A percentile compares a stretch with the other conserved stretches of the same genome.
These are phyloP conservation scores for Portunus trituberculatus DNA, from an alignment of 1,140 invertebrate genomes.

Conservation along the genomic window DNA sequence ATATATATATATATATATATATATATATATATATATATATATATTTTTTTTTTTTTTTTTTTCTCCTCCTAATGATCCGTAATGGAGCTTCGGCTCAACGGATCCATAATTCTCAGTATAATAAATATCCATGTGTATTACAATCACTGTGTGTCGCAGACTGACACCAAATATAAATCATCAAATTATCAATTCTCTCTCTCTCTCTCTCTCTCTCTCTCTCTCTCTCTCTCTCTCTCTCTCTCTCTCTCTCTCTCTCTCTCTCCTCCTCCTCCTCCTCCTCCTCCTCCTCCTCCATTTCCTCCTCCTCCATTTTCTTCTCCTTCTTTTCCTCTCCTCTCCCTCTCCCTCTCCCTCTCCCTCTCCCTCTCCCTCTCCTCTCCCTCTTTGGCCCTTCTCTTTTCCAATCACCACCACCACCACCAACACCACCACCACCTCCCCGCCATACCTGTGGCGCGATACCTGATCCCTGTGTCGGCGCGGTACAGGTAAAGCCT, in stretches of 20 bases:
- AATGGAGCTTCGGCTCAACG: no score
- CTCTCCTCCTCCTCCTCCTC: not conserved
- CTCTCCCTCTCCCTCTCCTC: not conserved
- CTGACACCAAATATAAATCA: not conserved
- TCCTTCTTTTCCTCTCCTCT: not conserved
- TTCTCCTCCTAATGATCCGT: no score
- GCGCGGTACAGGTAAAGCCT: not conserved
- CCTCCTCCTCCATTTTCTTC: not conserved
- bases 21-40: no score
- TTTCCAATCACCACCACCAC: not conserved
- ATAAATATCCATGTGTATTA: no score
- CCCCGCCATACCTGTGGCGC: not conserved
- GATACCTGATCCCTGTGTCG: not conserved
- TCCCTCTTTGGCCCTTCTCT: not conserved
- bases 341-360: not conserved
- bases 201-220: not conserved
- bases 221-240: constrained; percentile 7
- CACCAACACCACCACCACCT: not conserved
- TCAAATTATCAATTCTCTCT: no score
- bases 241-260: not conserved
- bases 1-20: no score
- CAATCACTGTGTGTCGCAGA: no score
- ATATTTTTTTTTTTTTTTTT: no score
- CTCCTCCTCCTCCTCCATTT: not conserved
- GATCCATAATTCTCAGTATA: no score